Evolutionary conservation across 2,888 invertebrate species (phyloP), one percentile per base, ranked within the genome.

Genomic region (Rhamphomyia laevipes): DNA sequence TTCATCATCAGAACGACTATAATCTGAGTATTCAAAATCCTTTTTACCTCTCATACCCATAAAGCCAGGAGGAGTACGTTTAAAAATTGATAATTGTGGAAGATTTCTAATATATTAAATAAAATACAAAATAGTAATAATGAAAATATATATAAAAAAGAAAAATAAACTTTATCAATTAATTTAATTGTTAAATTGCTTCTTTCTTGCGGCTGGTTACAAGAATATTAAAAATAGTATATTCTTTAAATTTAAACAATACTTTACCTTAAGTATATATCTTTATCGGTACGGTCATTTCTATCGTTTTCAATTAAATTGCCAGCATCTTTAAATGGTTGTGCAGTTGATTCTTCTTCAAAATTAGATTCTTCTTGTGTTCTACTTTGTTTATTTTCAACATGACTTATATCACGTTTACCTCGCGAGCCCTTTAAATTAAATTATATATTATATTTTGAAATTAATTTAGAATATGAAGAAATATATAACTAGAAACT

Each of bases 21-120:
- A 47, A 15, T 56, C 57, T 11, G 53, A 64, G 31, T 62, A 64
- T 44, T 71, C 71, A 47, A 66, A 61, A 53, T 73, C 73, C 54
- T 78, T 78, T 58, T 78, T 78, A 16, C 77, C 77, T 3, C 77
- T 65, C 73, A 78, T 76, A 10, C 78, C 81, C 50, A 77, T 67
- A 60, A 79, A 80, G 10, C 78, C 78, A 0, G 78, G 77, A 0
- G 73, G 41, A 3, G 42, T 27, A 13, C 42, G 9, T 27, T 42
- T 42, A 15, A 23, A 42, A 13, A 42, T 7, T 23, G 42, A 42
- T n/a, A 21, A 21, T n/a, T 42, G 23, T 42, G 42, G 42, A 5
- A 42, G 27, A 42, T 27, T 42, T 13, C 42, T 42, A 10, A n/a
- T 9, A 21, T 9, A 41, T 2, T 15, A 41, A 21, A 35, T n/a